These are phyloP conservation scores for Halocynthia aurantium DNA, from an alignment of 23 tunicate genomes.

Conservation along the genomic window DNA sequence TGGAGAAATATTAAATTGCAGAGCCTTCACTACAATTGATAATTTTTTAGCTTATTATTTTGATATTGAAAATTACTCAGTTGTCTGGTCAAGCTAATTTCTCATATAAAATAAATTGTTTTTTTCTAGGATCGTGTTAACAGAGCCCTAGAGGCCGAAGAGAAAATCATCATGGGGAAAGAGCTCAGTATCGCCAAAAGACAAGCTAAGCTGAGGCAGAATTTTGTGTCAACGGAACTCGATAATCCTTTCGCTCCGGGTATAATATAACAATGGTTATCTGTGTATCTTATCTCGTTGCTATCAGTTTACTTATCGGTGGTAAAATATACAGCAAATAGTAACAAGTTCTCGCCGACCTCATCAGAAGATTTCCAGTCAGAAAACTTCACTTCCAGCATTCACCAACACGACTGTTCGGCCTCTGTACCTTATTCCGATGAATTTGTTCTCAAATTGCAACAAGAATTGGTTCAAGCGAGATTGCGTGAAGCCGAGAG, in stretches of 20 bases:
- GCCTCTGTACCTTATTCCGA: conserved; percentile 42
- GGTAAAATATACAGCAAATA: no score
- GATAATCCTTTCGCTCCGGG: conserved; percentile 2
- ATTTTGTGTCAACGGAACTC: neutral
- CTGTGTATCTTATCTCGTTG: neutral
- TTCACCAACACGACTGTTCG: neutral
- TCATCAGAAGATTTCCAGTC: neutral
- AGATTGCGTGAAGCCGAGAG: conserved; percentile 77
- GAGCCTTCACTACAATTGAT: no score
- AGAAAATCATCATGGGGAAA: conserved; percentile 92
- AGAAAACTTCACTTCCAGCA: neutral
- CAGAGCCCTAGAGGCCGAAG: conserved; percentile 96
- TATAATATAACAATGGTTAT: no score
- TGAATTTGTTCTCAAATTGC: conserved; percentile 65
- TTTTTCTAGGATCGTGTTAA: conserved; percentile 77
- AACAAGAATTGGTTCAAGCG: conserved; percentile 86
- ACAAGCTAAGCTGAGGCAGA: conserved; percentile 45
- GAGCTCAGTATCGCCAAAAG: conserved; percentile 89
- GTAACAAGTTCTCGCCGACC: no score
- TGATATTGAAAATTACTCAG: no score
- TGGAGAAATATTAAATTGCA: no score
- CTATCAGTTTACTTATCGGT: no score
- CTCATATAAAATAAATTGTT: neutral
- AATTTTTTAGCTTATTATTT: no score
- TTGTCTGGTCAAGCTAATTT: no score